phyloP scores from a whole-genome alignment of 2,888 invertebrate species.

The Toxonevra muliebris region DNA sequence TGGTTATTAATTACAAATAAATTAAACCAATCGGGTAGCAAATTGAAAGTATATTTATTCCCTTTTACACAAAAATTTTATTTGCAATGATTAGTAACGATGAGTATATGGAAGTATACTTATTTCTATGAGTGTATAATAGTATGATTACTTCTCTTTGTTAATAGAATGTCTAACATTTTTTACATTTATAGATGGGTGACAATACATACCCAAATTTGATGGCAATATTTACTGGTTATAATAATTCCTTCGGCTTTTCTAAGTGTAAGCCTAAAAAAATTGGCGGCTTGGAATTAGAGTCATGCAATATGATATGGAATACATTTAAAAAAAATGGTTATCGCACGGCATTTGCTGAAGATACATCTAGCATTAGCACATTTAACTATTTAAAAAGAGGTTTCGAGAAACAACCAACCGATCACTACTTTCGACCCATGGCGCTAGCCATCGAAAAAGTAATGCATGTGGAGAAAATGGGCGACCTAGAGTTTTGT shows the following conservation, averaged over 20 bases:
- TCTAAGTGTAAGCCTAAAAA: conserved; percentile 66
- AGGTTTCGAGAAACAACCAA: conserved; percentile 78
- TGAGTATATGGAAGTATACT: too few species aligned
- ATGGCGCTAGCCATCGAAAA: conserved; percentile 75
- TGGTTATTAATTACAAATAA: too few species aligned
- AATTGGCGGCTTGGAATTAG: conserved; percentile 70
- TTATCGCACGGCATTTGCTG: conserved; percentile 81
- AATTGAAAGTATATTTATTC: too few species aligned
- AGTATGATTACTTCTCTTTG: too few species aligned
- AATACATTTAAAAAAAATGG: conserved; percentile 73
- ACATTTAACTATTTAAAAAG: conserved; percentile 74
- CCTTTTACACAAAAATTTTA: too few species aligned
- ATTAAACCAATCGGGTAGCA: too few species aligned
- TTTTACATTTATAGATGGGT: conserved; percentile 67
- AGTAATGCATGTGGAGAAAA: conserved; percentile 64
- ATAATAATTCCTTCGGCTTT: conserved; percentile 65
- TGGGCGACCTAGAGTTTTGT: conserved; percentile 68
- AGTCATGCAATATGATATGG: conserved; percentile 77
- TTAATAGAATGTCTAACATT: background rate
- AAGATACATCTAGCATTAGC: conserved; percentile 69
- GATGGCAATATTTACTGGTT: conserved; percentile 81
- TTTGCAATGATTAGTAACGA: too few species aligned
- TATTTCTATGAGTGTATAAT: too few species aligned
- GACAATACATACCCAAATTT: conserved; percentile 90
- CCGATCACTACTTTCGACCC: conserved; percentile 83